Conservation (phyloP, 37 sponge, comb jelly and placozoan species). For the Amphimedon queenslandica region DNA sequence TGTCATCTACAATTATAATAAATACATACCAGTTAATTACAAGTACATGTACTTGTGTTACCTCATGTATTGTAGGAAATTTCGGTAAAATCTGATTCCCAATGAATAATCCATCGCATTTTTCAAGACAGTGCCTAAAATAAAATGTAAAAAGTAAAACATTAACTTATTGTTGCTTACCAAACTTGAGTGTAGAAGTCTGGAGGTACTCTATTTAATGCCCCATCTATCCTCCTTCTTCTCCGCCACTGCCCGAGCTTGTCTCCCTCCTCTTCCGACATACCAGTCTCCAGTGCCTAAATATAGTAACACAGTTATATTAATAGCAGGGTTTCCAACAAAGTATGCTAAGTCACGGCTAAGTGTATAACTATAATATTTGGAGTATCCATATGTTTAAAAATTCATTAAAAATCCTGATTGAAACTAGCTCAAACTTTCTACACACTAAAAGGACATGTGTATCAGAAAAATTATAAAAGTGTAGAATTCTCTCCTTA, state of each 20-base stretch:
- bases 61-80: constrained; percentile 84
- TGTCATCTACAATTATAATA: constrained; percentile 67
- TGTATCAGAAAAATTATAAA: too few species aligned
- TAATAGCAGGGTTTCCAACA: neutral
- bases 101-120: constrained; percentile 66
- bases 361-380: neutral
- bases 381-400: neutral
- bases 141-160: neutral
- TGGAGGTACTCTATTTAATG: constrained; percentile 84
- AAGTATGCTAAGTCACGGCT: neutral
- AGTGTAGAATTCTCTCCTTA: too few species aligned
- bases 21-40: neutral
- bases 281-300: neutral
- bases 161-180: constrained; percentile 64
- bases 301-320: constrained; percentile 1
- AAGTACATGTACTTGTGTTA: too few species aligned
- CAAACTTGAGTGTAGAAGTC: constrained; percentile 84
- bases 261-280: constrained; percentile 13
- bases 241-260: constrained; percentile 71
- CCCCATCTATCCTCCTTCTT: constrained; percentile 84
- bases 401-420: neutral
- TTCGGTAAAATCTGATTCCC: constrained; percentile 52
- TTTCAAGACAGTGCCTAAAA: neutral
- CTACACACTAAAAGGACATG: too few species aligned
- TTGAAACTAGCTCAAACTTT: too few species aligned